Percentiles rank a stretch among this genome's conserved stretches.
phyloP scores from a whole-genome alignment of 2,113 vertebrate species.

The Tetrax tetrax region DNA sequence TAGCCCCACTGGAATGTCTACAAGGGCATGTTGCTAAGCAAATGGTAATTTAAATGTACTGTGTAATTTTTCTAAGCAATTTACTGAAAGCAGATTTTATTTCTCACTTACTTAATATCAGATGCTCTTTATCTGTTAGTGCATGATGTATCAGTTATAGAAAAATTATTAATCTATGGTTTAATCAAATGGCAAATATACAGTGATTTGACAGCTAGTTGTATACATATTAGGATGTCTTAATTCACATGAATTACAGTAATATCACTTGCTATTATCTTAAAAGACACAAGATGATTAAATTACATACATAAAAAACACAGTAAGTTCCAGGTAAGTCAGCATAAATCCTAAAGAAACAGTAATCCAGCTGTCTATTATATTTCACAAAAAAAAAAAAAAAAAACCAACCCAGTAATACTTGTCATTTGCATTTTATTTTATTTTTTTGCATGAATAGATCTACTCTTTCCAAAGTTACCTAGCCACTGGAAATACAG shows the following conservation, averaged over 20 bases:
- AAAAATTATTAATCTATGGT: slow-evolving; percentile 82
- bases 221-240: slow-evolving; percentile 55
- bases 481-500: neutral
- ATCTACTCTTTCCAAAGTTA: neutral
- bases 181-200: slow-evolving; percentile 74
- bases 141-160: slow-evolving; percentile 80
- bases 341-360: slow-evolving; percentile 57
- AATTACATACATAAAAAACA: slow-evolving; percentile 51
- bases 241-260: slow-evolving; percentile 57
- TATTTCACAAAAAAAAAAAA: slow-evolving; percentile 40
- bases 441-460: neutral
- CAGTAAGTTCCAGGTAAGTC: slow-evolving; percentile 47
- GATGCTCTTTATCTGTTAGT: slow-evolving; percentile 79
- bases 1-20: slow-evolving; percentile 82
- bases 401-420: neutral
- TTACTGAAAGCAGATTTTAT: slow-evolving; percentile 84
- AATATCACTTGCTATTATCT: slow-evolving; percentile 59
- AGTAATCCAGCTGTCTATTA: slow-evolving; percentile 44
- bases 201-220: slow-evolving; percentile 59
- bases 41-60: slow-evolving; percentile 89
- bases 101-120: slow-evolving; percentile 83
- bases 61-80: slow-evolving; percentile 87
- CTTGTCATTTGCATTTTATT: slow-evolving; percentile 13
- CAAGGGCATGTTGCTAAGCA: slow-evolving; percentile 88
- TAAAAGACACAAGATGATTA: slow-evolving; percentile 56